Conservation (phyloP, 2,113 vertebrate genomes). For the Sterrhoptilus dennistouni region DNA sequence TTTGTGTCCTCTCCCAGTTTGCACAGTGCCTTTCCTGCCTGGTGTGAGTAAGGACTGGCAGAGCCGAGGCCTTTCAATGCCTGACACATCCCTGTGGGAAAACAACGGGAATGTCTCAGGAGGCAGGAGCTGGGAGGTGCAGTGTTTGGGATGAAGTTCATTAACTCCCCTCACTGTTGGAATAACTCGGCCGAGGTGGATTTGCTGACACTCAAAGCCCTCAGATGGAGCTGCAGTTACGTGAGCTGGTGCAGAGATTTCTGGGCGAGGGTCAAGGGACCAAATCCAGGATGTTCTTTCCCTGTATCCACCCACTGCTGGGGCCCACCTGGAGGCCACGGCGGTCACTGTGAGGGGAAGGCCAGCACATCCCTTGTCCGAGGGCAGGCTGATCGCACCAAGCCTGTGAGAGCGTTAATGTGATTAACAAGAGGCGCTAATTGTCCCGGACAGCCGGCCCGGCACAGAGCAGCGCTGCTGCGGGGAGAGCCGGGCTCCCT, state of each 20-base stretch:
- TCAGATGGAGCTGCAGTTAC: background rate
- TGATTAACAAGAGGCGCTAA: background rate
- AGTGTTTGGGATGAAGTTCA: background rate
- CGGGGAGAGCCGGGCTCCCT: too few species aligned
- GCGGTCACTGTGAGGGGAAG: rapidly evolving
- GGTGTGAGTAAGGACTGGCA: background rate
- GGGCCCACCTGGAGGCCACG: rapidly evolving
- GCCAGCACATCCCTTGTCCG: background rate
- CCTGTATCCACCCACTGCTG: rapidly evolving
- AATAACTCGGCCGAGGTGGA: background rate
- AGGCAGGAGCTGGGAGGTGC: background rate
- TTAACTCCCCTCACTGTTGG: background rate
- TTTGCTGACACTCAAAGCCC: background rate
- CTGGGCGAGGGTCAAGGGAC: background rate
- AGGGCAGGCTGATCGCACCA: rapidly evolving
- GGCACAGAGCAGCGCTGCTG: background rate
- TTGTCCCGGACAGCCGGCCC: background rate
- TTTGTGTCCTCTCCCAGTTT: background rate
- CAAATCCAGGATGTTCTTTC: background rate
- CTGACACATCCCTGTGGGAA: background rate
- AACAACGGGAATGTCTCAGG: background rate
- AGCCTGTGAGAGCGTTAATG: background rate
- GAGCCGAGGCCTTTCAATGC: background rate
- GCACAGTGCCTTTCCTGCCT: background rate
- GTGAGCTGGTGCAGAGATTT: background rate